These are phyloP conservation scores for Chelon labrosus DNA, from an alignment of 2,797 vertebrate genomes.

Conservation along the genomic window DNA sequence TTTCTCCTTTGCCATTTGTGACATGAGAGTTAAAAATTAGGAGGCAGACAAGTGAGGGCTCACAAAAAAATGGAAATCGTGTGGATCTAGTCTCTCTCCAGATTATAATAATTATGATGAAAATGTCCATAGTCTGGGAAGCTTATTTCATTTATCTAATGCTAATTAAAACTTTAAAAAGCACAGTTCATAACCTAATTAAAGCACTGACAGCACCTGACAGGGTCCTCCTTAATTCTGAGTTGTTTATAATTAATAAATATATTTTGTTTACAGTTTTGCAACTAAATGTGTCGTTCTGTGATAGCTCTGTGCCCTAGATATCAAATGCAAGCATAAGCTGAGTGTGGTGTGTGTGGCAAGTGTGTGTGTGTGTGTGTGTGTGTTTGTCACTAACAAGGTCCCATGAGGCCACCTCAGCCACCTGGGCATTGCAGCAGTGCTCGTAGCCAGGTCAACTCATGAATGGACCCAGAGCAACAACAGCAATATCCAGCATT, in stretches of 20 bases:
- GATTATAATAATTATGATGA: conserved; percentile 4
- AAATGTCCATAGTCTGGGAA: conserved; percentile 8
- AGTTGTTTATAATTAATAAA: conserved; percentile 14
- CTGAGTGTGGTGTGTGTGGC: not conserved
- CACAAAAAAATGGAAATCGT: not conserved
- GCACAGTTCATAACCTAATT: not conserved
- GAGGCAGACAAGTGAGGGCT: not conserved
- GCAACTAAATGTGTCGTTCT: conserved; percentile 14
- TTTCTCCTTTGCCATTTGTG: not conserved
- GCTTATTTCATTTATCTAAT: conserved; percentile 1
- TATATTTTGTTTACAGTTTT: conserved; percentile 10
- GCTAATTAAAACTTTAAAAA: conserved; percentile 26
- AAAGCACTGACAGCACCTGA: conserved; percentile 6
- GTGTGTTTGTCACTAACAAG: conserved; percentile 71
- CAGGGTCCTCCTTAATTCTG: not conserved
- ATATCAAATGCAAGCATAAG: conserved; percentile 35
- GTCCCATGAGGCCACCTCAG: conserved; percentile 48
- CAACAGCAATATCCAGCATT: conserved; percentile 46
- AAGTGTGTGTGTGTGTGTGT: not conserved
- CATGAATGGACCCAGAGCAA: conserved; percentile 71
- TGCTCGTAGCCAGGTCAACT: conserved; percentile 58
- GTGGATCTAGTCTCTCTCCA: not conserved
- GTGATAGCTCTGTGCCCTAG: conserved; percentile 21
- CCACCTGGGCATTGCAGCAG: conserved; percentile 66
- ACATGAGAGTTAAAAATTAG: not conserved